Evolutionary conservation across 2,888 invertebrate genomes (phyloP).

Genomic region (Stratiomys singularior): DNA sequence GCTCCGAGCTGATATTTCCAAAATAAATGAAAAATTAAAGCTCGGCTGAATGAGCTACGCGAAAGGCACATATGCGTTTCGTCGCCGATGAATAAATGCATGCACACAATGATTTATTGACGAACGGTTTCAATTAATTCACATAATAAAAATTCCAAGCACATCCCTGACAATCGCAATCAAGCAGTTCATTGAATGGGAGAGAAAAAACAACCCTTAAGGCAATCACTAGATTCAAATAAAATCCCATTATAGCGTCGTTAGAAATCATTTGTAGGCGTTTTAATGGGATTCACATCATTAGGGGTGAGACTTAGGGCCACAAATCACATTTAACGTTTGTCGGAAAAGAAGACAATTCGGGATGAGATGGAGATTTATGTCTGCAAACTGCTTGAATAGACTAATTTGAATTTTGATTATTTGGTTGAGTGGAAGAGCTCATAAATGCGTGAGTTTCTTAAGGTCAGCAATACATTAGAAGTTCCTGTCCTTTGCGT

Average conservation of each 20-base stretch:
- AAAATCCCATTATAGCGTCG: slow-evolving; percentile 52
- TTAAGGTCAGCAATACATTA: too few species aligned
- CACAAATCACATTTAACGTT: slow-evolving; percentile 43
- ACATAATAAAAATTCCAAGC: slow-evolving; percentile 48
- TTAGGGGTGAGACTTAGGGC: slow-evolving; percentile 47
- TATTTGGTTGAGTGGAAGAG: neutral
- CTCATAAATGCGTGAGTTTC: too few species aligned
- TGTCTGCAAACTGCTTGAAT: slow-evolving; percentile 15
- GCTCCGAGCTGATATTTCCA: neutral
- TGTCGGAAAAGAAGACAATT: neutral
- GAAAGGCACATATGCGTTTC: too few species aligned
- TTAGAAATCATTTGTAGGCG: slow-evolving; percentile 53
- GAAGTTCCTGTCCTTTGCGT: too few species aligned
- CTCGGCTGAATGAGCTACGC: too few species aligned
- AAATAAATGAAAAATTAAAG: slow-evolving; percentile 5
- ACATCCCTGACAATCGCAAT: slow-evolving; percentile 48
- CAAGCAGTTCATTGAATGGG: slow-evolving; percentile 22
- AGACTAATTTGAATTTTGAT: slow-evolving; percentile 14
- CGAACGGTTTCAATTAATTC: slow-evolving; percentile 41
- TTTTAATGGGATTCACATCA: slow-evolving; percentile 53
- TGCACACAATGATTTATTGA: slow-evolving; percentile 14
- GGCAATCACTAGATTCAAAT: slow-evolving; percentile 51
- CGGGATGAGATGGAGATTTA: slow-evolving; percentile 26
- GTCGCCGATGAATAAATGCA: neutral
- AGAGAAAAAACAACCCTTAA: slow-evolving; percentile 42